These are phyloP conservation scores for Drosophila bocki DNA, from an alignment of 1,140 invertebrate genomes.

Conservation along the genomic window DNA sequence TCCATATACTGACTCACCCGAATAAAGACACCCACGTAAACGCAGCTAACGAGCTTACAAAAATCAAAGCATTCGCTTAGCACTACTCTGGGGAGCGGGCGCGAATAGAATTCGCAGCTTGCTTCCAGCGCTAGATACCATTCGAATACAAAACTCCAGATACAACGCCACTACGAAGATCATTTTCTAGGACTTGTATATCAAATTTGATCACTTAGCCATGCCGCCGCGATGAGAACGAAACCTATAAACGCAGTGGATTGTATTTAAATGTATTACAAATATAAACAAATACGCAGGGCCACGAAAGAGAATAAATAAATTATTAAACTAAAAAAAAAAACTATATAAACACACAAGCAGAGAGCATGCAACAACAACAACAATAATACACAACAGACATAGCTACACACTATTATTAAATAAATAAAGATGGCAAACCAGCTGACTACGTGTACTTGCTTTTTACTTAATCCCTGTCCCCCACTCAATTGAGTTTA, in stretches of 20 bases:
- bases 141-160: constrained; percentile 22
- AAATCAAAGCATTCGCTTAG: constrained; percentile 69
- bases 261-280: constrained; percentile 76
- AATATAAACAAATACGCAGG: constrained; percentile 61
- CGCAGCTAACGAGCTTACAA: constrained; percentile 62
- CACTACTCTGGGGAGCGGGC: constrained; percentile 42
- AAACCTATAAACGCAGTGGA: constrained; percentile 48
- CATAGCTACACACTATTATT: constrained; percentile 80
- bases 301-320: constrained; percentile 40
- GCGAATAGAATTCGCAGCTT: constrained; percentile 71
- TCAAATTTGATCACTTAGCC: constrained; percentile 50
- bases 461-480: background rate
- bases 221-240: constrained; percentile 42
- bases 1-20: constrained; percentile 6
- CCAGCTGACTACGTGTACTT: constrained; percentile 50
- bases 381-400: constrained; percentile 73
- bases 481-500: background rate
- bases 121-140: constrained; percentile 34
- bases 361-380: constrained; percentile 58
- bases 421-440: constrained; percentile 72
- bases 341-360: constrained; percentile 41
- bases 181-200: constrained; percentile 48
- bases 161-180: constrained; percentile 42
- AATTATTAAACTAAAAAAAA: constrained; percentile 39
- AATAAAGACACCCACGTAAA: constrained; percentile 13